Base-by-base conservation (phyloP, 1,140 invertebrate species). In the Aphidius gifuensis region DNA sequence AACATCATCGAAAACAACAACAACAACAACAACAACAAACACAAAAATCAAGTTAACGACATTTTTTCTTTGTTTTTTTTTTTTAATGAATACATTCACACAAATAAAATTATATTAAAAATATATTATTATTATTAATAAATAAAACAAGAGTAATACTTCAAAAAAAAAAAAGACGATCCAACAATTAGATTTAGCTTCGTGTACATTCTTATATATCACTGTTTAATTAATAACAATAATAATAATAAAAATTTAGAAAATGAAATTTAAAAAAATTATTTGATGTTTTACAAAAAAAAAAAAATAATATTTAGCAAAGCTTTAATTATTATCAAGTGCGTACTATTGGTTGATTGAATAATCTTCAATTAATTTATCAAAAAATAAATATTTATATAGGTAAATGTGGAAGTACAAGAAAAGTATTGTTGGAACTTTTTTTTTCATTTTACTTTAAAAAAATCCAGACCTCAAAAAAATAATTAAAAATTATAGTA, bases 1-100 rank as follows among this genome's bases (percentile, higher is more conserved):
- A 98, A 74, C 89, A 91, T 76, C 83, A 88, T 60, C 85, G 86
- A 65, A 86, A 86, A 70, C 72, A 73, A 68, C 68, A 68, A 66
- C 74, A 63, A 69, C 23, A 32, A 32, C 16, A 86, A 70, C 72
- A 73, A 68, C 68, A 68, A 66, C 74, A 32, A 32, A 77, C 63
- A 49, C 75, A 67, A 53, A 70, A 63, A 53, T 70, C 72, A 11
- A 77, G 72, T 71, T 80, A 78, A 80, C 71, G 38, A 59, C 39
- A 47, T 44, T 49, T 44, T 23, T 51, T n/a, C 49, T 48, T 23
- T 57, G 6, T 63, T 58, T 44, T 42, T 38, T 9, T 16, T 45
- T 16, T 16, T 43, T 61, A n/a, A n/a, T 42, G 50, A 55, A 48
- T 5, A 56, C 44, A 9, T 44, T 9, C 39, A 47, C 57, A 53